Base-by-base conservation (phyloP, 2,888 invertebrate genomes). In the Hyposoter didymator region DNA sequence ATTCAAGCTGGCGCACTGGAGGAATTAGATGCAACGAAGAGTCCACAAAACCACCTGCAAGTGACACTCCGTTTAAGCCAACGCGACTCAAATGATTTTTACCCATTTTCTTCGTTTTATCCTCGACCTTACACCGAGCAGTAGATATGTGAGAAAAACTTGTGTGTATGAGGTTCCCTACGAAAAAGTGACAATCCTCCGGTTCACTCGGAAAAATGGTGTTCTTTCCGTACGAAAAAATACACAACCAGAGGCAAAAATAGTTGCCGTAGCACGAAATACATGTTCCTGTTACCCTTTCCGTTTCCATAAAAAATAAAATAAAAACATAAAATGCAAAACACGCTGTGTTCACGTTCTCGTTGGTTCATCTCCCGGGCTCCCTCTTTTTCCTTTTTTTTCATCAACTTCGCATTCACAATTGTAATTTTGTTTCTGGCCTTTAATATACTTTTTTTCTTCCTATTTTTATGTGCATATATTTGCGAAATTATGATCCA, bases 31-130 rank as follows among this genome's bases (percentile, higher is more conserved):
- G 74, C 67, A 74, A 75, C 74, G 74, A 47, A 81, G 73, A 62
- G 73, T 78, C 66, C 52, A 89, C 89, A 89, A 89, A 86, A 89
- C 89, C 86, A 88, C 74, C 81, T 87, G 85, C 86, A 78, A 72
- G 87, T 85, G 88, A 87, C 87, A 88, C 87, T 88, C 86, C 88
- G 82, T 88, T 88, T 87, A 85, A 85, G 67, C 69, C 67, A 45
- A 66, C 49, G 70, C 19, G 47, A 28, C 70, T 32, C 35, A 32
- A 45, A 69, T 69, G 69, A 69, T 70, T 28, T 49, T 70, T 49
- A 28, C 55, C 78, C 28, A 52, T 69, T 75, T 80, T 74, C 17
- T 70, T 62, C 62, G 17, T 47, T 49, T 83, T 70, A 72, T 59
- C 22, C 59, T 59, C 28, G 39, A 32, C 43, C 22, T 45, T 74